Evolutionary conservation across 1,140 invertebrate species (phyloP).

Genomic region (Bicyclus anynana): DNA sequence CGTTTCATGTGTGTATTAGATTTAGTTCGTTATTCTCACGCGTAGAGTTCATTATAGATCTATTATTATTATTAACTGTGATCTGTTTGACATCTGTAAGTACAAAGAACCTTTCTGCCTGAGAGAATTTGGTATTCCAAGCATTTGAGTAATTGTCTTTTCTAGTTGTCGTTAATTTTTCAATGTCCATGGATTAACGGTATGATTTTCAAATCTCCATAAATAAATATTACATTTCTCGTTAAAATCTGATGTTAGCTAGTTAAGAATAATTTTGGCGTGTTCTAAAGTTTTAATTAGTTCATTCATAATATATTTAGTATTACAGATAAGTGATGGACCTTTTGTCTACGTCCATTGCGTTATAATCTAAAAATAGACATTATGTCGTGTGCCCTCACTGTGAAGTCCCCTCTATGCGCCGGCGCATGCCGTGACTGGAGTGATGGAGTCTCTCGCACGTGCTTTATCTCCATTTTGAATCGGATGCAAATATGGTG

Average conservation of each 20-base stretch:
- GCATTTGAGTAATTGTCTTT: too few relatives aligned
- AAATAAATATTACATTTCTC: too few relatives aligned
- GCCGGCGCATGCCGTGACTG: constrained; percentile 49
- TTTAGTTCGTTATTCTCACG: neutral
- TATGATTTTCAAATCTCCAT: too few relatives aligned
- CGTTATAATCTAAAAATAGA: constrained; percentile 44
- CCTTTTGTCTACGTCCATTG: neutral
- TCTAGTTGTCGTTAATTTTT: too few relatives aligned
- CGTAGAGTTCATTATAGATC: neutral
- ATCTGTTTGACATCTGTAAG: too few relatives aligned
- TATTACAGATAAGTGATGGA: neutral
- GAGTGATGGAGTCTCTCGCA: constrained; percentile 43
- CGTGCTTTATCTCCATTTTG: constrained; percentile 56
- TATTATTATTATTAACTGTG: neutral
- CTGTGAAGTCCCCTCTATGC: constrained; percentile 37
- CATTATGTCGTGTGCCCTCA: constrained; percentile 43
- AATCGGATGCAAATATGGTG: constrained; percentile 44
- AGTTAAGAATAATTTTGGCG: too few relatives aligned
- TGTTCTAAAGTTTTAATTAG: too few relatives aligned
- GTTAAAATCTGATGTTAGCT: too few relatives aligned
- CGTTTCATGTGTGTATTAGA: constrained; percentile 26
- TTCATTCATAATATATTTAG: neutral
- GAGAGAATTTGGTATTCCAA: too few relatives aligned
- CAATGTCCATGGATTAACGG: too few relatives aligned
- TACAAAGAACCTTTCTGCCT: too few relatives aligned